Evolutionary conservation across 1,140 invertebrate species (phyloP).

Genomic region (Cyphomyrmex costatus): DNA sequence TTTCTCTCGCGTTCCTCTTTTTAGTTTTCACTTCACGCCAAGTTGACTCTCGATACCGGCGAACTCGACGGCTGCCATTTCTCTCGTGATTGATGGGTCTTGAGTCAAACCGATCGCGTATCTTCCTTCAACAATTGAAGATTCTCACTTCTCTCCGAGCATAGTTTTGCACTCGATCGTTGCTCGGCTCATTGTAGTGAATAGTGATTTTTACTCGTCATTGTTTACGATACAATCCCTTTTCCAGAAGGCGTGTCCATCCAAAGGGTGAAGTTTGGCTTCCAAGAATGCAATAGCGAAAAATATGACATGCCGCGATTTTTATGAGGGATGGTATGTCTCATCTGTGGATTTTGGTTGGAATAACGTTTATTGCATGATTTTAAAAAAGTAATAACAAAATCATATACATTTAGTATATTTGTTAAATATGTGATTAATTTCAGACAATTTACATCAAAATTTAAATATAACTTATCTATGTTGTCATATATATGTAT

Average conservation of each 20-base stretch:
- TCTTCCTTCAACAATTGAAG: background rate
- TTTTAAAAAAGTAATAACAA: background rate
- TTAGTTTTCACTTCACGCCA: slow-evolving; percentile 49
- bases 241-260: slow-evolving; percentile 51
- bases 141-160: background rate
- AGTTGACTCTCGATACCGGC: slow-evolving; percentile 36
- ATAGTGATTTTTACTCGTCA: slow-evolving; percentile 69
- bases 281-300: slow-evolving; percentile 51
- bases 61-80: slow-evolving; percentile 36
- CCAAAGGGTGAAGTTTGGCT: slow-evolving; percentile 43
- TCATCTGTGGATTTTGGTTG: background rate
- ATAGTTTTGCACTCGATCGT: slow-evolving; percentile 41
- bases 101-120: slow-evolving; percentile 31
- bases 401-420: background rate
- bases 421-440: background rate
- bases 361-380: background rate
- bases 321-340: background rate
- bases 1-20: slow-evolving; percentile 69
- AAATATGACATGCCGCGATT: slow-evolving; percentile 24
- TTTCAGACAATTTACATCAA: slow-evolving; percentile 1
- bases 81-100: slow-evolving; percentile 62
- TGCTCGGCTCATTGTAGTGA: background rate
- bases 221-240: slow-evolving; percentile 70
- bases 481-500: background rate
- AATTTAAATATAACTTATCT: slow-evolving; percentile 11